Conservation (phyloP, 2,888 invertebrate species). For the Dorcus hopei region DNA sequence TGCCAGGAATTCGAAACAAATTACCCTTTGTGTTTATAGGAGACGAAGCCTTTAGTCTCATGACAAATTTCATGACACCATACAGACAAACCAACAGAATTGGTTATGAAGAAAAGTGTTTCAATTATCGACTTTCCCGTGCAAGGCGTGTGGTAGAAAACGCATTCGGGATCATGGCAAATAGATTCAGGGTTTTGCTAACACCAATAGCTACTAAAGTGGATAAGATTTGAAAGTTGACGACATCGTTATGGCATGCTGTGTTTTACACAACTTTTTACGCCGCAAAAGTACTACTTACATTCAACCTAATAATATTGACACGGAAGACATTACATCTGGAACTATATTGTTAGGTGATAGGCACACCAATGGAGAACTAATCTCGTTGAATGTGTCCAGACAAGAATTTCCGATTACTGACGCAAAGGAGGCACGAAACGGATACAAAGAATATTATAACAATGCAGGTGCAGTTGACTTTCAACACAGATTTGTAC, state of each 20-base stretch:
- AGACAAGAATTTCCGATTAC: neutral
- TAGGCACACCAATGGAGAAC: neutral
- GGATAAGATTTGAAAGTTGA: conserved; percentile 20
- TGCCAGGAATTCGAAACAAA: no score
- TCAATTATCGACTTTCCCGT: conserved; percentile 29
- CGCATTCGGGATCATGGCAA: conserved; percentile 27
- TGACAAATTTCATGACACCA: conserved; percentile 9
- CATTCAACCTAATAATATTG: neutral
- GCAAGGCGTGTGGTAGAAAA: conserved; percentile 26
- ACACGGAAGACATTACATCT: neutral
- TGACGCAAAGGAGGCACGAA: neutral
- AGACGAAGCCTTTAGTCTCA: no score
- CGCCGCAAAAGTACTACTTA: neutral
- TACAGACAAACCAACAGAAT: conserved; percentile 3
- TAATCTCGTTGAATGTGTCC: neutral
- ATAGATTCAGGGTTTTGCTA: conserved; percentile 20
- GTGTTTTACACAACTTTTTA: conserved; percentile 28
- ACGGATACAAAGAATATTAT: neutral
- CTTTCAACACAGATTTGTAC: neutral
- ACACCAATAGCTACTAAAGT: conserved; percentile 7
- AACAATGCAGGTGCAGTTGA: neutral
- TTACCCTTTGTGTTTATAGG: no score
- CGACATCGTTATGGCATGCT: conserved; percentile 24
- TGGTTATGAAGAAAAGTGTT: neutral
- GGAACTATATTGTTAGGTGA: neutral